A percentile compares a stretch with the other conserved stretches of the same genome.
phyloP scores from a whole-genome alignment of 2,113 vertebrate species.

The Oncorhynchus masou region DNA sequence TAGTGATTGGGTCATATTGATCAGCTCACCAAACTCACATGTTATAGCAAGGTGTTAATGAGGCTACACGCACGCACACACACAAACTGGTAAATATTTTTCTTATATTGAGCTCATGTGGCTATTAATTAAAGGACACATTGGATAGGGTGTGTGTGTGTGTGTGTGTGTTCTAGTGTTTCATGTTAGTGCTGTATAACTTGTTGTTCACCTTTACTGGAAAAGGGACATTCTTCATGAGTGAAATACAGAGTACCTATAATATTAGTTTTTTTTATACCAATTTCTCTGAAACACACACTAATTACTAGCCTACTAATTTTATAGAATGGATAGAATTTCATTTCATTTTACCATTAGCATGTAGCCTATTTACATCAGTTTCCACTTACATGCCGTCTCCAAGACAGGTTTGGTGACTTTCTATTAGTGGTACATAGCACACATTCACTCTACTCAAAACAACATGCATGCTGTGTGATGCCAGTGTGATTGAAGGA shows the following conservation, averaged over 20 bases:
- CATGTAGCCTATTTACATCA: background rate
- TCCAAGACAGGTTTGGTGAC: background rate
- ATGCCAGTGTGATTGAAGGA: background rate
- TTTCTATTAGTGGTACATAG: background rate
- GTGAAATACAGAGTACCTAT: background rate
- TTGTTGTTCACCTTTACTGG: conserved; percentile 54
- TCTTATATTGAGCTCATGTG: too few species aligned
- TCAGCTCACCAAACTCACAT: too few species aligned
- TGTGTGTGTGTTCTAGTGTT: conserved; percentile 31
- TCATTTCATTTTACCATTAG: background rate
- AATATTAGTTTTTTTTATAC: background rate
- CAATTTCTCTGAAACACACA: too few species aligned
- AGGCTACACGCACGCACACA: too few species aligned
- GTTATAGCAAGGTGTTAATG: too few species aligned
- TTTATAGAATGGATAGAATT: background rate
- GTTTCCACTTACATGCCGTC: background rate
- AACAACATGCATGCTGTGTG: background rate
- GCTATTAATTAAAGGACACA: too few species aligned
- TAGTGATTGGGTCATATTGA: too few species aligned
- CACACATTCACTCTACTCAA: background rate
- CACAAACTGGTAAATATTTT: too few species aligned
- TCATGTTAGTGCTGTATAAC: conserved; percentile 58
- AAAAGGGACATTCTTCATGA: background rate
- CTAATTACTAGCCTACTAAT: background rate
- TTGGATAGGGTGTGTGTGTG: background rate